These are phyloP conservation scores for Enteromius afrohamiltoni DNA, from an alignment of 2,797 vertebrate species.

Conservation along the genomic window DNA sequence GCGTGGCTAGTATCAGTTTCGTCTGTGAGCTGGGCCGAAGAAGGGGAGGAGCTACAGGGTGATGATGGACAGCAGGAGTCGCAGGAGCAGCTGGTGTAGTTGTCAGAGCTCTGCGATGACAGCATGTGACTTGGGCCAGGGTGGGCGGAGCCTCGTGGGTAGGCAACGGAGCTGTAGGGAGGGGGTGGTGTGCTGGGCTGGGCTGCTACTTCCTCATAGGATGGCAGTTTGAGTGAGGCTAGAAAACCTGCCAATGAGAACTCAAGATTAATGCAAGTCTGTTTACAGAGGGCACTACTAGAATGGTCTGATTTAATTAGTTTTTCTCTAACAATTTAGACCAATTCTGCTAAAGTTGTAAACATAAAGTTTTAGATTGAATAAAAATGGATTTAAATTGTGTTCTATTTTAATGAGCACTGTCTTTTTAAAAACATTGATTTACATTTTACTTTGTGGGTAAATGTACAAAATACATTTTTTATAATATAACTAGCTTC, in stretches of 20 bases:
- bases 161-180: conserved; percentile 83
- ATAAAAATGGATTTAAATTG: not conserved
- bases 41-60: conserved; percentile 85
- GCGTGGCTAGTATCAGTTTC: conserved; percentile 83
- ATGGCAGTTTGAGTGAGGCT: conserved; percentile 90
- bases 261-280: not conserved
- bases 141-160: conserved; percentile 66
- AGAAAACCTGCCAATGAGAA: conserved; percentile 80
- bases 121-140: conserved; percentile 74
- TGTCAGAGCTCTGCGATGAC: conserved; percentile 84
- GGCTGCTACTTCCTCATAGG: conserved; percentile 92
- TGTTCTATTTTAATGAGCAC: not conserved
- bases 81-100: conserved; percentile 88
- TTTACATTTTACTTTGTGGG: not conserved
- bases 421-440: not conserved
- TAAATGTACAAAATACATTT: not conserved
- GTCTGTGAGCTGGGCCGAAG: conserved; percentile 77
- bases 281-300: not conserved
- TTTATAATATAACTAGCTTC: not conserved
- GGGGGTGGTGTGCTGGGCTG: conserved; percentile 89
- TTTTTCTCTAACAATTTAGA: not conserved
- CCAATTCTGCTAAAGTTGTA: not conserved
- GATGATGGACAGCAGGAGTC: conserved; percentile 87
- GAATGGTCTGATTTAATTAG: not conserved
- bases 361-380: not conserved